Percentiles rank a stretch among this genome's conserved stretches.
These are phyloP conservation scores for human DNA, from an alignment of 2,113 vertebrate species.

Conservation along the genomic window GRCh38 chr1:42016001-42016500, in stretches of 20 bases:
- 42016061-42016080: conserved; percentile 15
- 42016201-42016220: neutral
- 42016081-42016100: neutral
- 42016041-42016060: neutral
- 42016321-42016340: neutral
- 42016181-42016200: neutral
- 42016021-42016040: neutral
- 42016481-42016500: neutral
- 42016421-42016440: conserved; percentile 4
- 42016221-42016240: neutral
- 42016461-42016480: conserved; percentile 23
- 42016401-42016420: neutral
- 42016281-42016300: neutral
- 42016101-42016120: neutral
- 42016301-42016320: neutral
- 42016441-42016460: neutral
- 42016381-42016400: neutral
- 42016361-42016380: neutral
- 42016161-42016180: neutral
- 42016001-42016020: neutral
- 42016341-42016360: neutral
- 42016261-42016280: neutral
- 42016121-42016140: neutral
- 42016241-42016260: neutral
- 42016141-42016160: neutral